phyloP scores from a whole-genome alignment of 2,888 invertebrate species.

The Plagodis dolabraria region DNA sequence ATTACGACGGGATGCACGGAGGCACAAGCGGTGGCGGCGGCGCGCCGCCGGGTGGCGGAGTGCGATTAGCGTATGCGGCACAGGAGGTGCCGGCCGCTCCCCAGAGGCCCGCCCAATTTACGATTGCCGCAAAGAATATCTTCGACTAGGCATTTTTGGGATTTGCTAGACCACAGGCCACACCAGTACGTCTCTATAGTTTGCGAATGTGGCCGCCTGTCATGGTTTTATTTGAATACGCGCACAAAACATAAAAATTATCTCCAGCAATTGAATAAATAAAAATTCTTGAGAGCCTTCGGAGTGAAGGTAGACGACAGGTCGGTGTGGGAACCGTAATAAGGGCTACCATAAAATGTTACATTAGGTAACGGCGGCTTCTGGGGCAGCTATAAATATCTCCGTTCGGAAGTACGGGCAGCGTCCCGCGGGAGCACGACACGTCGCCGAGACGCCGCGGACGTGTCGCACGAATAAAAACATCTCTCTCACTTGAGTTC shows the following conservation, averaged over 20 bases:
- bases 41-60: constrained; percentile 43
- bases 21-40: constrained; percentile 50
- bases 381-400: constrained; percentile 84
- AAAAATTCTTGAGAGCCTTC: constrained; percentile 54
- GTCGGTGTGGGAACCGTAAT: constrained; percentile 76
- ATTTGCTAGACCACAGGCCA: constrained; percentile 62
- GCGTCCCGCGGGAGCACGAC: constrained; percentile 81
- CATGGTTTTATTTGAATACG: constrained; percentile 35
- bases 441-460: constrained; percentile 71
- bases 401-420: constrained; percentile 82
- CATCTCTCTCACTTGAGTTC: constrained; percentile 64
- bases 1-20: constrained; percentile 75
- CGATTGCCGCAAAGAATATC: constrained; percentile 81
- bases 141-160: constrained; percentile 72
- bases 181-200: constrained; percentile 37
- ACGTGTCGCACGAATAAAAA: constrained; percentile 82
- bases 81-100: constrained; percentile 56
- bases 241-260: constrained; percentile 43
- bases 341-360: constrained; percentile 84
- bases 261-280: constrained; percentile 64
- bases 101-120: constrained; percentile 71
- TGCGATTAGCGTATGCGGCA: constrained; percentile 75
- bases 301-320: constrained; percentile 59
- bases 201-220: constrained; percentile 21
- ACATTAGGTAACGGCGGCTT: constrained; percentile 84